phyloP scores from a whole-genome alignment of 2,888 invertebrate genomes.

The Rhagium mordax region DNA sequence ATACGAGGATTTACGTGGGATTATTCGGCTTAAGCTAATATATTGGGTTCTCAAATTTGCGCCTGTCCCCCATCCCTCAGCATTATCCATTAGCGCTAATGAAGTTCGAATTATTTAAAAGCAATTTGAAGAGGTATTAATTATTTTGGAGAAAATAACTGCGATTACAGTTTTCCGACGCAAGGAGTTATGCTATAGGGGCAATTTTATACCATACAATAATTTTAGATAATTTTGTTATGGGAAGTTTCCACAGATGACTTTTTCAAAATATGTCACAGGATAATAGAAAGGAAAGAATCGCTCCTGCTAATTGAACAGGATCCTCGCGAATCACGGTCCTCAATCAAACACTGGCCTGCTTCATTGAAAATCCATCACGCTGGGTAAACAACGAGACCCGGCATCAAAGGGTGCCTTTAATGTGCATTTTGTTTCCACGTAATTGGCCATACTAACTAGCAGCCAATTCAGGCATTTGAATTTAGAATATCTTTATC shows the following conservation, averaged over 20 bases:
- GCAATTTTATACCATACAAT: too few species aligned
- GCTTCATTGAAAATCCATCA: neutral
- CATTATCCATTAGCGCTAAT: neutral
- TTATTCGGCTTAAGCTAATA: neutral
- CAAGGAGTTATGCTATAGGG: too few species aligned
- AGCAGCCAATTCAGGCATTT: too few species aligned
- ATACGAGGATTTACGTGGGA: neutral
- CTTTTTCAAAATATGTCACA: neutral
- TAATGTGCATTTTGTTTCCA: too few species aligned
- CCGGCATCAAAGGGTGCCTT: neutral
- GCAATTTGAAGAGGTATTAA: neutral
- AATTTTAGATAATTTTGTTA: neutral
- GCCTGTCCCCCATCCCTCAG: neutral
- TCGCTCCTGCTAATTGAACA: neutral
- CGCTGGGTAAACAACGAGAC: neutral
- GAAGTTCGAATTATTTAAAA: constrained; percentile 5
- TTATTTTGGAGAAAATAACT: constrained; percentile 11
- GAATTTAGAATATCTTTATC: too few species aligned
- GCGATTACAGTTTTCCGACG: too few species aligned
- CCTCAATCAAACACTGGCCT: neutral
- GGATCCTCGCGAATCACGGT: neutral
- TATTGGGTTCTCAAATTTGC: neutral
- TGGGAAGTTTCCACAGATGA: neutral
- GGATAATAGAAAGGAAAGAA: neutral
- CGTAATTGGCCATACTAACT: too few species aligned